Conservation (phyloP, 2,888 invertebrate species). For the Hoplodrina ambigua region DNA sequence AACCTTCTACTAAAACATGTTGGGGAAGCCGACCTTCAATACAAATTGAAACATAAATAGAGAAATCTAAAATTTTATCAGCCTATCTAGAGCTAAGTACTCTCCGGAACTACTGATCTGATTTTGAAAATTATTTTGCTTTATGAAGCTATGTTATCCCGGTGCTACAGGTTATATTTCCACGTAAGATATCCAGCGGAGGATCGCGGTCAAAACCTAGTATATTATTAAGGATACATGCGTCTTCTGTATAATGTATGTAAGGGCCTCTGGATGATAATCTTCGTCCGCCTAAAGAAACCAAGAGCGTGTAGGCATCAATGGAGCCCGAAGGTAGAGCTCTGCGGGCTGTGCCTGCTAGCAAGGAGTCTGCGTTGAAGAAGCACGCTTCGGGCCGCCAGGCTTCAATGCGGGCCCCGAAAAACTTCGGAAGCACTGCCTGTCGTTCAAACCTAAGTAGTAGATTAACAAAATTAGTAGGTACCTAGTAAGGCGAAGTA, state of each 20-base stretch:
- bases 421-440: constrained; percentile 97
- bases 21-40: too few relatives aligned
- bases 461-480: constrained; percentile 11
- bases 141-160: too few relatives aligned
- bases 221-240: constrained; percentile 94
- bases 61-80: too few relatives aligned
- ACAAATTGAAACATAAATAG: too few relatives aligned
- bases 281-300: constrained; percentile 97
- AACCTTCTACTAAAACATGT: too few relatives aligned
- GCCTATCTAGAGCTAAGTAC: too few relatives aligned
- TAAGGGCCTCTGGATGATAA: constrained; percentile 92
- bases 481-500: too few relatives aligned
- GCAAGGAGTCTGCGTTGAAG: constrained; percentile 97
- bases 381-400: constrained; percentile 96
- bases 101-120: too few relatives aligned
- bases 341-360: constrained; percentile 96
- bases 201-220: too few relatives aligned
- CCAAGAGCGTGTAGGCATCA: constrained; percentile 96
- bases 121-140: too few relatives aligned
- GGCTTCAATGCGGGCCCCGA: constrained; percentile 96
- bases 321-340: constrained; percentile 94
- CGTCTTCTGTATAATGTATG: constrained; percentile 97
- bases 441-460: constrained; percentile 96
- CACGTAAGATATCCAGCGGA: too few relatives aligned
- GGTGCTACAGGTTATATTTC: too few relatives aligned